Percentiles rank a stretch among this genome's conserved stretches.
Evolutionary conservation across 2,888 invertebrate species (phyloP).

Genomic region (Scrobipalpa costella): DNA sequence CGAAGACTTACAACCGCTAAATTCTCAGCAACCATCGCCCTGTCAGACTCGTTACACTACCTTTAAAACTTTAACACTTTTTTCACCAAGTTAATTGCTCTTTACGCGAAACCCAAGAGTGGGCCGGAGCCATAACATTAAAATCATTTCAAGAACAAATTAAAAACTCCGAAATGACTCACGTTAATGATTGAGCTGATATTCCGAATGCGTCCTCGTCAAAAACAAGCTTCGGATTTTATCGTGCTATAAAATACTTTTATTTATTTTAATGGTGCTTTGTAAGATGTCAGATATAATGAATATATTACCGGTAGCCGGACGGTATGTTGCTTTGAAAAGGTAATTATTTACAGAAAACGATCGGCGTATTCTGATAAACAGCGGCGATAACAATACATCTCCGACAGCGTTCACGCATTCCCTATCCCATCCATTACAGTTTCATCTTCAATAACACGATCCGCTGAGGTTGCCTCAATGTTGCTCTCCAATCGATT

Average conservation of each 20-base stretch:
- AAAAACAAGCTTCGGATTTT: conserved; percentile 48
- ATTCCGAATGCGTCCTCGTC: conserved; percentile 58
- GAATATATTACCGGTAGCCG: conserved; percentile 79
- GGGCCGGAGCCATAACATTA: conserved; percentile 49
- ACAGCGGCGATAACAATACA: conserved; percentile 78
- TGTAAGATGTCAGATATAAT: conserved; percentile 77
- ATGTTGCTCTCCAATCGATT: conserved; percentile 41
- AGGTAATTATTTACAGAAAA: conserved; percentile 77
- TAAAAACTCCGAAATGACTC: conserved; percentile 53
- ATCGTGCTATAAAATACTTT: conserved; percentile 70
- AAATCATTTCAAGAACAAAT: conserved; percentile 56
- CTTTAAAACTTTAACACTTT: conserved; percentile 50
- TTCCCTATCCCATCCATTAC: conserved; percentile 79
- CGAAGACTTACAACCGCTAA: conserved; percentile 43
- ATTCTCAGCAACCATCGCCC: conserved; percentile 37
- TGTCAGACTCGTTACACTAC: conserved; percentile 44
- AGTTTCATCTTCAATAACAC: conserved; percentile 79
- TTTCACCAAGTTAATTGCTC: conserved; percentile 54
- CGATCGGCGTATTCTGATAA: conserved; percentile 77
- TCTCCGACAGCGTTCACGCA: conserved; percentile 79
- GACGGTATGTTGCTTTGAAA: conserved; percentile 71
- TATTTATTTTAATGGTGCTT: conserved; percentile 72
- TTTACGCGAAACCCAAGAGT: conserved; percentile 52
- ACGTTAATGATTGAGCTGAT: conserved; percentile 49
- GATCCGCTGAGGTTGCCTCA: conserved; percentile 63